phyloP scores from a whole-genome alignment of 2,797 vertebrate species.

The Bucorvus abyssinicus region DNA sequence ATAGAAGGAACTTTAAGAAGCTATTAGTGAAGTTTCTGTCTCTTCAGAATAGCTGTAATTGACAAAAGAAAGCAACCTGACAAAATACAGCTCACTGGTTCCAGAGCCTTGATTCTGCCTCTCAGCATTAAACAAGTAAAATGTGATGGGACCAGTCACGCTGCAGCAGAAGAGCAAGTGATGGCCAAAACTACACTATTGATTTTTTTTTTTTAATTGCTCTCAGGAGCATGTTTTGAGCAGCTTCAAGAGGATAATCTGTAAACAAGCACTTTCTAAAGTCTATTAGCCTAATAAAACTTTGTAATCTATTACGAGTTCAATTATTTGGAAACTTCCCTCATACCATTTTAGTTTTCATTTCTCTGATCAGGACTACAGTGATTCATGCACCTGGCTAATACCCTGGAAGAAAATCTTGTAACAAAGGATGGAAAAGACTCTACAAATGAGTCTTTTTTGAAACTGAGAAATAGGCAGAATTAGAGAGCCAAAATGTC shows the following conservation, averaged over 20 bases:
- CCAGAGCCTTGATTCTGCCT: constrained; percentile 2
- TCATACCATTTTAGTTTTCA: not conserved
- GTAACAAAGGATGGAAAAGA: not conserved
- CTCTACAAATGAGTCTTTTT: not conserved
- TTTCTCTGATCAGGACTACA: not conserved
- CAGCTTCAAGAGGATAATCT: not conserved
- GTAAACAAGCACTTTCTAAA: not conserved
- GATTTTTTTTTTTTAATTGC: not conserved
- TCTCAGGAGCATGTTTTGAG: not conserved
- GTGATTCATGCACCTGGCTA: not conserved
- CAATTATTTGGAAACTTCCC: not conserved
- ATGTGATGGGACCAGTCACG: not conserved
- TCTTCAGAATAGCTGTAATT: not conserved
- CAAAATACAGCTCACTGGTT: not conserved
- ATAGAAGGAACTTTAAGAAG: not conserved
- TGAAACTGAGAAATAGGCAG: not conserved
- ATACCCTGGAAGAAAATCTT: not conserved
- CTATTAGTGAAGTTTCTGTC: not conserved
- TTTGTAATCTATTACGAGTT: not conserved
- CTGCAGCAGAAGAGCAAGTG: not conserved
- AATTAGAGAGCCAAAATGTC: not conserved
- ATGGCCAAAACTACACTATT: not conserved
- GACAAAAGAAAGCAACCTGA: constrained; percentile 24
- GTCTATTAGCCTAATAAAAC: constrained; percentile 9
- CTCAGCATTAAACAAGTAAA: not conserved